These are phyloP conservation scores for Thymallus thymallus DNA, from an alignment of 2,113 vertebrate species.

Conservation along the genomic window DNA sequence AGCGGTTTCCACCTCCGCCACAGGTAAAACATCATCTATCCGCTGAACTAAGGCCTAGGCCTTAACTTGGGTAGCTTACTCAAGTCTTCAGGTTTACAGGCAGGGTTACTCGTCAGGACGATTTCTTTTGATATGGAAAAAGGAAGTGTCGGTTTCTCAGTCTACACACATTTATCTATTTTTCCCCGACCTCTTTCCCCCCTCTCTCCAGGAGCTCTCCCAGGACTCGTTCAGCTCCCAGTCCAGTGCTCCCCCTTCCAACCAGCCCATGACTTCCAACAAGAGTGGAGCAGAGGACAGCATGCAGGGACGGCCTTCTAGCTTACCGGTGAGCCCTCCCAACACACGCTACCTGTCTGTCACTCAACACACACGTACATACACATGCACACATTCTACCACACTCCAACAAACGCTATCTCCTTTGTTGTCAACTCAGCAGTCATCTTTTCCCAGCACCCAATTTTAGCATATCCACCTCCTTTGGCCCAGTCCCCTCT, in stretches of 20 bases:
- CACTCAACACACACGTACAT: background rate
- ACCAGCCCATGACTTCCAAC: constrained; percentile 89
- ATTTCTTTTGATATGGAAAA: too few species aligned
- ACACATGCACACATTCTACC: background rate
- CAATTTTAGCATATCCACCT: background rate
- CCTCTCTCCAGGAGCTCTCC: constrained; percentile 85
- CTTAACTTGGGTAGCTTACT: too few species aligned
- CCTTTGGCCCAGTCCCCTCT: background rate
- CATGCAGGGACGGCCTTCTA: constrained; percentile 94
- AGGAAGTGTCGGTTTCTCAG: background rate
- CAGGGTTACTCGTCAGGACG: too few species aligned
- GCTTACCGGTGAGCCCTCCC: constrained; percentile 88
- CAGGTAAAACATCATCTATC: constrained; percentile 75
- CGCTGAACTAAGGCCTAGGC: background rate
- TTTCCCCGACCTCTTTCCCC: background rate
- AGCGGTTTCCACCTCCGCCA: constrained; percentile 93
- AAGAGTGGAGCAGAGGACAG: constrained; percentile 92
- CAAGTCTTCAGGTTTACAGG: background rate
- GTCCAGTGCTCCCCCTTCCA: constrained; percentile 90
- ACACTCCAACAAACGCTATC: background rate
- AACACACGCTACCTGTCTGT: too few species aligned
- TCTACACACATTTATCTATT: background rate
- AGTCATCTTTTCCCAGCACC: background rate
- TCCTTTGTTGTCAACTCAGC: background rate
- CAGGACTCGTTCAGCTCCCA: constrained; percentile 98